Evolutionary conservation across 2,888 invertebrate species (phyloP).

Genomic region (Lottia scabra): DNA sequence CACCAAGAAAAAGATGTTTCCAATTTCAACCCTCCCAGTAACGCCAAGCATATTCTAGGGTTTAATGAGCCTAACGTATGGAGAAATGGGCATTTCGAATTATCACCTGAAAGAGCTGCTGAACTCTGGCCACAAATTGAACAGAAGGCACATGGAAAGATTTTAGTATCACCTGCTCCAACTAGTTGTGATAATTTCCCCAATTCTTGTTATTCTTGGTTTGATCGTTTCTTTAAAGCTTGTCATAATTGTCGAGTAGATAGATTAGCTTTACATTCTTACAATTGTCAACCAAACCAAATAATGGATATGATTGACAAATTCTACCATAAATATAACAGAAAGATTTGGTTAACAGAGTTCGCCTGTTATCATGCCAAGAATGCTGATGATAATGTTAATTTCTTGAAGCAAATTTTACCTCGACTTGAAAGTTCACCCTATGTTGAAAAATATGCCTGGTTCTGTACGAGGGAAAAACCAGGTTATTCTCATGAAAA

Average conservation of each 20-base stretch:
- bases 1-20: too few relatives aligned
- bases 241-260: slow-evolving; percentile 42
- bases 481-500: neutral
- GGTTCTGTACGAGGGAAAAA: slow-evolving; percentile 29
- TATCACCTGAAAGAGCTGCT: too few relatives aligned
- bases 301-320: slow-evolving; percentile 31
- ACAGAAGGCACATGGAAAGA: slow-evolving; percentile 23
- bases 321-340: slow-evolving; percentile 33
- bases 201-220: slow-evolving; percentile 37
- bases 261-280: slow-evolving; percentile 43
- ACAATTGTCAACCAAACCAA: slow-evolving; percentile 32
- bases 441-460: slow-evolving; percentile 33
- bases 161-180: slow-evolving; percentile 43
- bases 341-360: slow-evolving; percentile 41
- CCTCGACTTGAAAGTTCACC: slow-evolving; percentile 34
- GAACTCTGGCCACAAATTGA: slow-evolving; percentile 37
- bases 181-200: slow-evolving; percentile 22
- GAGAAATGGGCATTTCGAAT: too few relatives aligned
- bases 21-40: too few relatives aligned
- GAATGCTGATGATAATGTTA: slow-evolving; percentile 25
- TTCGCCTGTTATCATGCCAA: slow-evolving; percentile 35
- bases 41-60: too few relatives aligned
- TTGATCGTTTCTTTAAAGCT: slow-evolving; percentile 38
- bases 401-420: slow-evolving; percentile 33
- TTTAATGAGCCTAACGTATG: too few relatives aligned